These are phyloP conservation scores for Epinotia demarniana DNA, from an alignment of 2,888 invertebrate genomes.

Conservation along the genomic window DNA sequence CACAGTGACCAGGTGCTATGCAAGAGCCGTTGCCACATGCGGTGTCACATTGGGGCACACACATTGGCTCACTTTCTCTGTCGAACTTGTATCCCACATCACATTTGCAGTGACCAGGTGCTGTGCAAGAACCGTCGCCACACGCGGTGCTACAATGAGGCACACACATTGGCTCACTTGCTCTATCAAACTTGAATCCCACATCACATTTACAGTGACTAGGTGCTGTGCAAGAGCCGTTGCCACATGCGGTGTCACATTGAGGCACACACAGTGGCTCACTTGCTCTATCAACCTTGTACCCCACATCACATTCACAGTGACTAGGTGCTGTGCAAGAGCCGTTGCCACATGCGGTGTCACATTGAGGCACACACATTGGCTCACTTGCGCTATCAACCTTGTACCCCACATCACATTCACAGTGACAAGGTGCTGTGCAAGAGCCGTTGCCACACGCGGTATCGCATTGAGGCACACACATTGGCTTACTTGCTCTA, in stretches of 20 bases:
- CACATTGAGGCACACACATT: slow-evolving; percentile 49
- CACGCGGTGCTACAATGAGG: slow-evolving; percentile 49
- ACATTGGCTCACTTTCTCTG: no score
- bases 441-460: slow-evolving; percentile 78
- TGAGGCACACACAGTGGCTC: slow-evolving; percentile 52
- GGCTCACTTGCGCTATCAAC: slow-evolving; percentile 15
- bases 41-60: slow-evolving; percentile 54
- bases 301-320: slow-evolving; percentile 49
- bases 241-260: slow-evolving; percentile 50
- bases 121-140: slow-evolving; percentile 41
- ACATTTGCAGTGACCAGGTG: no score
- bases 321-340: slow-evolving; percentile 51
- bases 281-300: slow-evolving; percentile 10
- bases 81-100: no score
- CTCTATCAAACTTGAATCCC: slow-evolving; percentile 52
- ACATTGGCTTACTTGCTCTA: slow-evolving; percentile 47
- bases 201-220: slow-evolving; percentile 62
- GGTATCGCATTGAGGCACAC: slow-evolving; percentile 68
- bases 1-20: slow-evolving; percentile 54
- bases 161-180: slow-evolving; percentile 43
- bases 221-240: slow-evolving; percentile 58
- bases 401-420: slow-evolving; percentile 63
- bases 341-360: slow-evolving; percentile 50
- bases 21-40: no score
- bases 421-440: slow-evolving; percentile 70